Percentiles rank a stretch among this genome's conserved stretches.
Evolutionary conservation across 2,113 vertebrate species (phyloP).

Genomic region (Tachuris rubrigastra): DNA sequence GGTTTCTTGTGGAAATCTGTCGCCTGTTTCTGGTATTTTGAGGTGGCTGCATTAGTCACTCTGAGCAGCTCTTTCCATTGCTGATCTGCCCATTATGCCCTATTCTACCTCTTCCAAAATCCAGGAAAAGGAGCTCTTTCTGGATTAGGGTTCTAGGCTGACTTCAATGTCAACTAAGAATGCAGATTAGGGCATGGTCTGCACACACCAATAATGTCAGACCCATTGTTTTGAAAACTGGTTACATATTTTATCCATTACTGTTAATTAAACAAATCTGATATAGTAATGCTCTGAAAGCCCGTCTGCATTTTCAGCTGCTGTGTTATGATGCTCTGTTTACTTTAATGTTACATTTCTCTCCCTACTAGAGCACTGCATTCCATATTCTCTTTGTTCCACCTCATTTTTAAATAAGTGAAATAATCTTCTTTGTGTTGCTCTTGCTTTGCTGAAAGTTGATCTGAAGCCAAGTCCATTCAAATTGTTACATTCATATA

Average conservation of each 20-base stretch:
- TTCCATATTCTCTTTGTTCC: background rate
- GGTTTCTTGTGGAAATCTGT: background rate
- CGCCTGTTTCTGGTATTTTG: background rate
- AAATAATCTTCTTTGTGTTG: background rate
- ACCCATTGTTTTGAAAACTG: background rate
- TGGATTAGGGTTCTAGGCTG: background rate
- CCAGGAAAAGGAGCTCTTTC: fast-evolving
- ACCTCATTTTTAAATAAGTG: background rate
- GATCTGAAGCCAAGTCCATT: background rate
- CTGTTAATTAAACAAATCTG: background rate
- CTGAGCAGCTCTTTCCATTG: background rate
- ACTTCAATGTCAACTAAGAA: background rate
- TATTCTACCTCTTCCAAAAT: background rate
- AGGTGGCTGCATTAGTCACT: background rate
- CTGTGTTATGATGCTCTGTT: background rate
- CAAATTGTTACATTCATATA: background rate
- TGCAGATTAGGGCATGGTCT: background rate
- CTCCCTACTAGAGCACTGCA: background rate
- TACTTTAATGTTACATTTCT: background rate
- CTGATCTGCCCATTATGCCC: fast-evolving
- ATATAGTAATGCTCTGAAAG: background rate
- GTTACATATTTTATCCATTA: background rate
- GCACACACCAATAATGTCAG: background rate
- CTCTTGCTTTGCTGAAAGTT: background rate
- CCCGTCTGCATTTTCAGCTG: background rate